Evolutionary conservation across 2,888 invertebrate genomes (phyloP).

Genomic region (Perdita meconis): DNA sequence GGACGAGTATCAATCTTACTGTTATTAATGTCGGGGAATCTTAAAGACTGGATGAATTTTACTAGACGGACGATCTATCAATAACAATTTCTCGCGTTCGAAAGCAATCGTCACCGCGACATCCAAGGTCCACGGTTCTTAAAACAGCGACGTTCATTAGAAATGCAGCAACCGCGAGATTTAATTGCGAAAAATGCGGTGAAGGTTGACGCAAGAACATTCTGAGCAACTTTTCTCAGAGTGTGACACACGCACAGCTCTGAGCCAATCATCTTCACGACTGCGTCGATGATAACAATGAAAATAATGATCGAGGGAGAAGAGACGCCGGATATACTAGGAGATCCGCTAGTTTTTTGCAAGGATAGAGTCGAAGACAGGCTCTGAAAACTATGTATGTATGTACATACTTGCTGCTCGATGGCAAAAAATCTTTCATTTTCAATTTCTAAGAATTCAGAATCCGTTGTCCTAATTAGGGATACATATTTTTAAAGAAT

Average conservation of each 20-base stretch:
- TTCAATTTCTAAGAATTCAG: too few relatives aligned
- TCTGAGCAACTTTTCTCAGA: constrained; percentile 42
- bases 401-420: too few relatives aligned
- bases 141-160: constrained; percentile 45
- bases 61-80: too few relatives aligned
- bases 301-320: constrained; percentile 42
- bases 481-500: too few relatives aligned
- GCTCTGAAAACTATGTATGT: too few relatives aligned
- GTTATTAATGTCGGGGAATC: too few relatives aligned
- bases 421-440: too few relatives aligned
- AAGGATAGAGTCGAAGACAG: too few relatives aligned
- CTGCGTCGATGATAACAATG: constrained; percentile 41
- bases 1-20: too few relatives aligned
- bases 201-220: constrained; percentile 53
- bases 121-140: constrained; percentile 33
- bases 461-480: too few relatives aligned
- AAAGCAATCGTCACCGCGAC: constrained; percentile 27
- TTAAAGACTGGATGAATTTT: too few relatives aligned
- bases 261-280: constrained; percentile 16
- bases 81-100: constrained; percentile 16
- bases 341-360: constrained; percentile 25
- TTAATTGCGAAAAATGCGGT: constrained; percentile 59
- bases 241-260: constrained; percentile 29
- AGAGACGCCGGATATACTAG: constrained; percentile 29
- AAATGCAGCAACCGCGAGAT: constrained; percentile 53